Evolutionary conservation across 1,140 invertebrate species (phyloP).

Genomic region (Zaprionus taronus): DNA sequence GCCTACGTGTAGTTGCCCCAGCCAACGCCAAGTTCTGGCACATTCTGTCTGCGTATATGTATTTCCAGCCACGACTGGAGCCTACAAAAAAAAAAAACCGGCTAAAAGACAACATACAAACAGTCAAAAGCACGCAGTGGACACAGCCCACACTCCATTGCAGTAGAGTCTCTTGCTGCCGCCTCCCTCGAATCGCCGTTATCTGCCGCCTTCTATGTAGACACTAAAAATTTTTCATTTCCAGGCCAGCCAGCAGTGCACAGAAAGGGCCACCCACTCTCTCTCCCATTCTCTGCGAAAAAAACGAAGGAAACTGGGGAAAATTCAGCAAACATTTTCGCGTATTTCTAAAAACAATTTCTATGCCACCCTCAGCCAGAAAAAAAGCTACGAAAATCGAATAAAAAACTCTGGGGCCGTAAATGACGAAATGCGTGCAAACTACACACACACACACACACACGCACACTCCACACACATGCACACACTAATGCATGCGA

Average conservation of each 20-base stretch:
- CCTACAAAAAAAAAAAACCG: constrained; percentile 45
- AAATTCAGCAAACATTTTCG: constrained; percentile 79
- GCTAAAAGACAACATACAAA: constrained; percentile 53
- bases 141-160: constrained; percentile 1
- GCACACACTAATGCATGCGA: constrained; percentile 14
- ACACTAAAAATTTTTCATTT: constrained; percentile 81
- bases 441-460: constrained; percentile 72
- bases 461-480: constrained; percentile 1
- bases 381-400: not conserved
- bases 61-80: constrained; percentile 48
- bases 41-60: constrained; percentile 60
- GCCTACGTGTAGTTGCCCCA: constrained; percentile 64
- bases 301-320: constrained; percentile 13
- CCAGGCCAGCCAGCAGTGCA: constrained; percentile 54
- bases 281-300: not conserved
- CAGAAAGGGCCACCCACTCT: constrained; percentile 2
- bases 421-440: constrained; percentile 82
- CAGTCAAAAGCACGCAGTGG: constrained; percentile 72
- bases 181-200: constrained; percentile 40
- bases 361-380: constrained; percentile 47
- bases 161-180: not conserved
- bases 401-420: constrained; percentile 40
- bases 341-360: constrained; percentile 83
- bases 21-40: constrained; percentile 33
- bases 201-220: constrained; percentile 75